These are phyloP conservation scores for Stenotaenia linearis DNA, from an alignment of 2,888 invertebrate genomes.

Conservation along the genomic window DNA sequence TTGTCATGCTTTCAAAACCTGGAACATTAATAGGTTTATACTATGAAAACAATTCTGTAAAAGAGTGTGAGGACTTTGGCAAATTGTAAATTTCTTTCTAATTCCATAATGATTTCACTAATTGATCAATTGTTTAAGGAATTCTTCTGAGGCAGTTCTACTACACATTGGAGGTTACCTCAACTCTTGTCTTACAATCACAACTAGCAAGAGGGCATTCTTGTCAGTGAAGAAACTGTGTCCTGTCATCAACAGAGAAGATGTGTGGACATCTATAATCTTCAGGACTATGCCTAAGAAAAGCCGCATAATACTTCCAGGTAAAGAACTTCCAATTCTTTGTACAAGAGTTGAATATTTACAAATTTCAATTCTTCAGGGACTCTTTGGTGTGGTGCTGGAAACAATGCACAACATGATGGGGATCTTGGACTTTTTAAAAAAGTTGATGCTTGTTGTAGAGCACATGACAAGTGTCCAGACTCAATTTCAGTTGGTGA, in stretches of 20 bases:
- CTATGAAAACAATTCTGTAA: neutral
- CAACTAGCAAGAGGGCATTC: no score
- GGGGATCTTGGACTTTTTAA: no score
- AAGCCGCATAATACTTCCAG: neutral
- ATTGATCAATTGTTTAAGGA: neutral
- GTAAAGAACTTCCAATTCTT: neutral
- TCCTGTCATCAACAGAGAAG: no score
- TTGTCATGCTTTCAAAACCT: neutral
- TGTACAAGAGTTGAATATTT: neutral
- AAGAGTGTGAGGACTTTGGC: neutral
- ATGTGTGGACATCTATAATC: no score
- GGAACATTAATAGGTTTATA: no score
- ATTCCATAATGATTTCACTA: neutral
- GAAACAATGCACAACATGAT: no score
- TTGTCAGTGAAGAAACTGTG: no score
- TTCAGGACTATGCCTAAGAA: no score
- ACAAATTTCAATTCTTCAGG: neutral
- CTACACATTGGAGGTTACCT: no score
- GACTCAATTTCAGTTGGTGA: neutral
- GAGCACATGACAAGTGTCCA: neutral
- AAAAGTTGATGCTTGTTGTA: neutral
- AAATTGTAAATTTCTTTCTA: neutral
- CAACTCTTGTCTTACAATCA: no score
- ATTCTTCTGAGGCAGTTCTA: neutral
- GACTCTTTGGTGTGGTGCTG: neutral